Evolutionary conservation across 2,888 invertebrate genomes (phyloP), one percentile per base, ranked within the genome.

Genomic region (Meta bourneti): DNA sequence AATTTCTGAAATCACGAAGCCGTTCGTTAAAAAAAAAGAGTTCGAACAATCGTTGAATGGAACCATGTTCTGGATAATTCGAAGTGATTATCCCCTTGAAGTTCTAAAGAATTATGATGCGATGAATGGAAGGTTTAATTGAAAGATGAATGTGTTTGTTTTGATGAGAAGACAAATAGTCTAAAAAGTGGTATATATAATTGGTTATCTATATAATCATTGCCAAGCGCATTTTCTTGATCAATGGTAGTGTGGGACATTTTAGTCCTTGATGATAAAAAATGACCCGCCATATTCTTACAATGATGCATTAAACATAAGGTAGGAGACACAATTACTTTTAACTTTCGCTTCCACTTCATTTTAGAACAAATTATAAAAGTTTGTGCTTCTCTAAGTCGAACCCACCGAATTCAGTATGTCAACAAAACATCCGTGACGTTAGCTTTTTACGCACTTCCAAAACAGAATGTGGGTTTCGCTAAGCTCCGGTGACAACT

Each of bases 131-230:
- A 54, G 8, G 54, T 54, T 48, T 71, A 75, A 84, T 71, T 74
- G 74, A 74, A 61, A 84, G 72, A 75, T 75, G 84, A 75, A 75
- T 84, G 61, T 16, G 84, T 84, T 84, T 84, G 54, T 84, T 84
- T 84, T 84, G 84, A 84, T 19, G 75, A 16, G 13, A 9, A 74
- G 13, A 84, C 74, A 84, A 84, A 84, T 84, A 74, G 34, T 84
- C 61, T 16, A 11, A 16, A 7, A 16, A 61, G 61, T 61, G 61
- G 61, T 9, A 16, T 34, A 34, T 34, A 34, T 61, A 61, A 61
- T 9, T 61, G 5, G 61, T 61, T 16, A 61, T 61, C 13, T 61
- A 16, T 61, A 61, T 16, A 16, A 16, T 16, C 61, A 61, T 61
- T 61, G 11, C 61, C 61, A 5, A 16, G 8, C 1, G 1, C 61